phyloP scores from a whole-genome alignment of 2,888 invertebrate species.

The Nymphalis urticae region DNA sequence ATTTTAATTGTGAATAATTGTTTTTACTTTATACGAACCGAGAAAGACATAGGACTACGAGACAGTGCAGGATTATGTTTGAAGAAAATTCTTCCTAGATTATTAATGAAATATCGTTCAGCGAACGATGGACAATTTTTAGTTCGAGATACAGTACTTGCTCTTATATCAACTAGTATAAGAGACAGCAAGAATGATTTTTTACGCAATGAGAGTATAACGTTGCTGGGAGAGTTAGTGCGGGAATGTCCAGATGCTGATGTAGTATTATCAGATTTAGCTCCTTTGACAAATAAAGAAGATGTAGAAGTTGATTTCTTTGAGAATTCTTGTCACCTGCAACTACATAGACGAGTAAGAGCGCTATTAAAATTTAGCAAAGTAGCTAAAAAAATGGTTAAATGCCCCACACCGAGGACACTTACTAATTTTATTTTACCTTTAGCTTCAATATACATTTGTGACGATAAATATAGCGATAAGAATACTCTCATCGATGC shows the following conservation, averaged over 20 bases:
- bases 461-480: constrained; percentile 87
- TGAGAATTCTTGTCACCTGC: constrained; percentile 93
- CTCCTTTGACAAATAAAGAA: constrained; percentile 83
- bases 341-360: constrained; percentile 91
- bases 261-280: constrained; percentile 86
- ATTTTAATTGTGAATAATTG: constrained; percentile 91
- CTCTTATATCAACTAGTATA: constrained; percentile 87
- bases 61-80: constrained; percentile 90
- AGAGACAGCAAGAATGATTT: constrained; percentile 86
- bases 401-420: constrained; percentile 84
- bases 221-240: constrained; percentile 88
- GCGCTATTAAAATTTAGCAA: constrained; percentile 89
- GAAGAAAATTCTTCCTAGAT: constrained; percentile 84
- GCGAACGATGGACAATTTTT: constrained; percentile 84
- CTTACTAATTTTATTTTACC: constrained; percentile 93
- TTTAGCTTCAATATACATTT: constrained; percentile 89
- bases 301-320: constrained; percentile 97
- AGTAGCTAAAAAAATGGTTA: constrained; percentile 82
- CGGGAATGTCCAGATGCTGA: constrained; percentile 87
- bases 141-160: constrained; percentile 87
- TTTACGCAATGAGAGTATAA: constrained; percentile 89
- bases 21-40: constrained; percentile 87
- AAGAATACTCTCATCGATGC: constrained; percentile 92
- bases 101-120: constrained; percentile 81
- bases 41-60: constrained; percentile 91